Evolutionary conservation across 2,113 vertebrate genomes (phyloP).

Genomic region (Larimichthys crocea): DNA sequence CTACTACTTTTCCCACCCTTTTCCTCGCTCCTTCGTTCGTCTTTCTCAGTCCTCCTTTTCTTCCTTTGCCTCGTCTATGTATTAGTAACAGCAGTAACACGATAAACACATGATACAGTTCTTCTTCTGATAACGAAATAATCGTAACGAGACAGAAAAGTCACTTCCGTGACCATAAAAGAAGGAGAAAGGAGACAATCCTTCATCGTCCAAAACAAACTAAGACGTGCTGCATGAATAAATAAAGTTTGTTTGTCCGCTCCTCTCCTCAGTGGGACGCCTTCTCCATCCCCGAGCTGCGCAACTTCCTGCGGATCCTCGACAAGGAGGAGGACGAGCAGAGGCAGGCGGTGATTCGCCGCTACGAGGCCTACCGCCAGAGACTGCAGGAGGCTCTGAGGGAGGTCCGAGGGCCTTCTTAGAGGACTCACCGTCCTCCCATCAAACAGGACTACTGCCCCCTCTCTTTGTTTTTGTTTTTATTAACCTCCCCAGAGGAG

Average conservation of each 20-base stretch:
- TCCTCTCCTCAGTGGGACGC: slow-evolving; percentile 91
- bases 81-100: neutral
- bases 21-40: neutral
- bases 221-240: neutral
- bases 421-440: slow-evolving; percentile 53
- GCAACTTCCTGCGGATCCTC: slow-evolving; percentile 95
- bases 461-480: neutral
- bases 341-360: slow-evolving; percentile 83
- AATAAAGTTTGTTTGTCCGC: neutral
- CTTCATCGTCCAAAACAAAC: neutral
- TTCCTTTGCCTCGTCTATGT: neutral
- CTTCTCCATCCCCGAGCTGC: slow-evolving; percentile 94
- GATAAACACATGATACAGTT: neutral
- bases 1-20: neutral
- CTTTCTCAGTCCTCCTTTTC: neutral
- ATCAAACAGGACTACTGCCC: slow-evolving; percentile 13
- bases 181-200: neutral
- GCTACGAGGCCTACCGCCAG: slow-evolving; percentile 88
- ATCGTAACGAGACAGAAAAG: neutral
- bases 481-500: neutral
- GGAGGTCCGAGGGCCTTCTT: slow-evolving; percentile 82
- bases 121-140: neutral
- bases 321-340: slow-evolving; percentile 96
- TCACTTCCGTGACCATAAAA: neutral
- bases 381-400: slow-evolving; percentile 91